Percentiles rank a stretch among this genome's conserved stretches.
phyloP scores from a whole-genome alignment of 2,113 vertebrate genomes.

The Eulemur macaco region DNA sequence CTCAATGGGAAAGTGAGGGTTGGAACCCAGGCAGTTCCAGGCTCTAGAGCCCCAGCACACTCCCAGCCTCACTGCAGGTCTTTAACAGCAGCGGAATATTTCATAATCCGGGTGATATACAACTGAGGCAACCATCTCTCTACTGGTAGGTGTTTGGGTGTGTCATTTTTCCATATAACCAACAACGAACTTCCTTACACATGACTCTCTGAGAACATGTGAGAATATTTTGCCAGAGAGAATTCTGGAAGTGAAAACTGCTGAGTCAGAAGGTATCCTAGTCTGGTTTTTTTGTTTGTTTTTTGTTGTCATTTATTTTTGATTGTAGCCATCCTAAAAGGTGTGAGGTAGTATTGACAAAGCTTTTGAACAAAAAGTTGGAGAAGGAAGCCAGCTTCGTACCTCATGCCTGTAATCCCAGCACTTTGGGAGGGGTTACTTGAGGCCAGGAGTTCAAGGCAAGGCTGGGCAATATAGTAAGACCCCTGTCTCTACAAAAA shows the following conservation, averaged over 20 bases:
- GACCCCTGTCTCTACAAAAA: neutral
- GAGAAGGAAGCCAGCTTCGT: neutral
- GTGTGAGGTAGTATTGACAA: too few species aligned
- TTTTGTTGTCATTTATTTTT: too few species aligned
- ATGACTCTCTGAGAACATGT: neutral
- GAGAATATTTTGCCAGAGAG: neutral
- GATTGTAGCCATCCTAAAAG: too few species aligned
- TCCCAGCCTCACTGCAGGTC: neutral
- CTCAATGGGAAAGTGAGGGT: neutral
- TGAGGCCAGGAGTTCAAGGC: neutral
- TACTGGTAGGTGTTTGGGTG: too few species aligned
- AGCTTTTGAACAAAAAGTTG: too few species aligned
- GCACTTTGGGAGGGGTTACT: neutral
- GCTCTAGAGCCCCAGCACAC: neutral
- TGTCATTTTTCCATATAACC: neutral
- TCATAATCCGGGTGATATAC: neutral
- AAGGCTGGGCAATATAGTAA: neutral
- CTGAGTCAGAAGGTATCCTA: neutral
- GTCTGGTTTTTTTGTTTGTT: neutral
- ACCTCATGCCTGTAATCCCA: neutral
- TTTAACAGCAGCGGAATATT: neutral
- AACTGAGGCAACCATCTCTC: neutral
- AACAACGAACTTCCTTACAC: neutral
- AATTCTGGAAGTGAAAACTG: slow-evolving; percentile 58
- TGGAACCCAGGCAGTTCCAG: neutral